Percentiles rank a stretch among this genome's conserved stretches.
These are phyloP conservation scores for Urosaurus nigricauda DNA, from an alignment of 2,797 vertebrate species.

Conservation along the genomic window DNA sequence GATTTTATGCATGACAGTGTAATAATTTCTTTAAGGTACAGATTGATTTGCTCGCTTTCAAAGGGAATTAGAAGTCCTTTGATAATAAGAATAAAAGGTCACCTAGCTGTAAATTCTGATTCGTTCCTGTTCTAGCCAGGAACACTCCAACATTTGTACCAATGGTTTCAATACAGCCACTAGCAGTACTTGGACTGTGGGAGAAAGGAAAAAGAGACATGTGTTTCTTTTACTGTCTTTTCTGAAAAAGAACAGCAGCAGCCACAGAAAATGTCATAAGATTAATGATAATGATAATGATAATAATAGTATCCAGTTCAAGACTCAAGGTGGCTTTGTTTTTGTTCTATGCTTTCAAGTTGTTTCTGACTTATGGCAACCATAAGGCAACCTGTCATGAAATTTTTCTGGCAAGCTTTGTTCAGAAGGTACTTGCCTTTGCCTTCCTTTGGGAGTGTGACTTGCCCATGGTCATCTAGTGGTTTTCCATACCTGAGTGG, in stretches of 20 bases:
- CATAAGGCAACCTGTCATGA: no score
- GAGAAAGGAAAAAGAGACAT: constrained; percentile 61
- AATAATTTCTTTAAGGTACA: neutral
- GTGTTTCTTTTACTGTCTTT: constrained; percentile 64
- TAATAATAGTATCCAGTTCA: no score
- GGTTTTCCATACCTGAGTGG: no score
- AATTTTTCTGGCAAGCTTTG: no score
- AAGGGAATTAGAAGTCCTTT: constrained; percentile 45
- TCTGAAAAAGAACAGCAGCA: neutral
- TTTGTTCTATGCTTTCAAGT: no score
- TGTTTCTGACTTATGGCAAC: no score
- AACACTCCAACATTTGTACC: constrained; percentile 56
- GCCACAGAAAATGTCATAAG: constrained; percentile 16
- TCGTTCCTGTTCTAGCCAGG: constrained; percentile 64
- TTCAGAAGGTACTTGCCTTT: no score
- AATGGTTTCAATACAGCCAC: constrained; percentile 71
- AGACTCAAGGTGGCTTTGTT: no score
- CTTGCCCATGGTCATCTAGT: no score
- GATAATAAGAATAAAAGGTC: constrained; percentile 64
- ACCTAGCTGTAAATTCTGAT: constrained; percentile 63
- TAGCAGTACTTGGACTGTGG: constrained; percentile 62
- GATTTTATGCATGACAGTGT: constrained; percentile 1
- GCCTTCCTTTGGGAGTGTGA: no score
- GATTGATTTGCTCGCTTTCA: constrained; percentile 32
- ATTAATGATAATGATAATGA: constrained; percentile 4